Percentiles rank a stretch among this genome's conserved stretches.
Evolutionary conservation across 2,888 invertebrate genomes (phyloP).

Genomic region (Leptopterna dolabrata): DNA sequence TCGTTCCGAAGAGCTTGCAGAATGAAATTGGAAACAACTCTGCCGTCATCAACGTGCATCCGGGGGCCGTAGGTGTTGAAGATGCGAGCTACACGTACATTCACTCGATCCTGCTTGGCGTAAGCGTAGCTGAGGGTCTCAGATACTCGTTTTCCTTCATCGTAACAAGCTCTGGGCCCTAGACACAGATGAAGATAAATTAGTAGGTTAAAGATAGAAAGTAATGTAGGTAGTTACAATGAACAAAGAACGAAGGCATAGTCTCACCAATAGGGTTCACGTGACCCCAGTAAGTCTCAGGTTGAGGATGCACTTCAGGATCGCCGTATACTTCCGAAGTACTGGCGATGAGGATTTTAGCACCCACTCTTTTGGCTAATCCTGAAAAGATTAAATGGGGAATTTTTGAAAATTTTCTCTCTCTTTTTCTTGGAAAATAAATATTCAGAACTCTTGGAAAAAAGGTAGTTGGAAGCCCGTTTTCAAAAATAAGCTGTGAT

Average conservation of each 20-base stretch:
- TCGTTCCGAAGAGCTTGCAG: slow-evolving; percentile 95
- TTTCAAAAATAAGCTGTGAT: too few relatives aligned
- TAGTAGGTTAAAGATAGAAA: too few relatives aligned
- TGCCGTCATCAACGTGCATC: slow-evolving; percentile 98
- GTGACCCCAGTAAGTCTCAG: slow-evolving; percentile 98
- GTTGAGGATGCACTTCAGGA: slow-evolving; percentile 97
- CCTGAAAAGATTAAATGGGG: slow-evolving; percentile 69
- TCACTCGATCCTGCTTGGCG: slow-evolving; percentile 94
- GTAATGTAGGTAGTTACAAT: not conserved
- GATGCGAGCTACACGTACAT: slow-evolving; percentile 95
- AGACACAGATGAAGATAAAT: too few relatives aligned
- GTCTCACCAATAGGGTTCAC: slow-evolving; percentile 93
- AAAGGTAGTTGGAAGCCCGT: too few relatives aligned
- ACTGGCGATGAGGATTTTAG: slow-evolving; percentile 93
- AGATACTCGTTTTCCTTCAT: slow-evolving; percentile 98
- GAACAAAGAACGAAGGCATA: slow-evolving; percentile 3
- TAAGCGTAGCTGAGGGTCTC: slow-evolving; percentile 97
- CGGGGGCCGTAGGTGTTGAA: slow-evolving; percentile 99
- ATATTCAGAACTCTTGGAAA: too few relatives aligned
- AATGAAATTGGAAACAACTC: slow-evolving; percentile 98
- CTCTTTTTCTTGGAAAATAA: too few relatives aligned
- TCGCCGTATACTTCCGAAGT: slow-evolving; percentile 99
- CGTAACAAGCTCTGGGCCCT: slow-evolving; percentile 97
- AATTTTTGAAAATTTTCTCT: too few relatives aligned
- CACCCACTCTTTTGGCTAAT: slow-evolving; percentile 91